Percentiles rank a stretch among this genome's conserved stretches.
These are phyloP conservation scores for Mamestra brassicae DNA, from an alignment of 2,888 invertebrate genomes.

Conservation along the genomic window DNA sequence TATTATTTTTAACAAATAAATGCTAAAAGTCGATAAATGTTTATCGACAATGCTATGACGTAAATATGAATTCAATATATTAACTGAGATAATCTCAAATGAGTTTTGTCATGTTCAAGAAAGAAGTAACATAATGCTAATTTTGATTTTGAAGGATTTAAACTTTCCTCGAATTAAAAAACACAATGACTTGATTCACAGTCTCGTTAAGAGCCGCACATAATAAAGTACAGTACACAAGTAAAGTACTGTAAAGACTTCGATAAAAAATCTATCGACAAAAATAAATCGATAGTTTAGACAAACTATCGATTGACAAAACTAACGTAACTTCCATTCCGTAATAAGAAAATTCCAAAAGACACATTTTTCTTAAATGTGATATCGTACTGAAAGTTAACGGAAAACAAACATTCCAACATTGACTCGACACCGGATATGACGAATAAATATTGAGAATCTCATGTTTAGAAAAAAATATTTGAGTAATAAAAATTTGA, in stretches of 20 bases:
- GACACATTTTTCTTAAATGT: slow-evolving; percentile 27
- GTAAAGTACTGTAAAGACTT: not conserved
- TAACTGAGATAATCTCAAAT: slow-evolving; percentile 17
- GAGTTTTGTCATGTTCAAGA: not conserved
- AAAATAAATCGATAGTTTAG: not conserved
- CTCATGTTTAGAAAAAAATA: slow-evolving; percentile 71
- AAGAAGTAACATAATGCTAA: not conserved
- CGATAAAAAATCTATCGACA: slow-evolving; percentile 15
- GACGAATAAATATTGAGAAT: slow-evolving; percentile 76
- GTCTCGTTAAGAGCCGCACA: not conserved
- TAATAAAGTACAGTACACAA: no score
- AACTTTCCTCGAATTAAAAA: slow-evolving; percentile 1
- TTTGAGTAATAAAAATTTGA: slow-evolving; percentile 24
- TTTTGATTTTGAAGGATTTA: not conserved
- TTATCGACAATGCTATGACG: slow-evolving; percentile 12
- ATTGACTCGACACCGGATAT: slow-evolving; percentile 65
- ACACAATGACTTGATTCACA: not conserved
- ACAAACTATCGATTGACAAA: slow-evolving; percentile 1
- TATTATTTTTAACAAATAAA: not conserved
- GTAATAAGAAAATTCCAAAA: slow-evolving; percentile 42
- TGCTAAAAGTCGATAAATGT: not conserved
- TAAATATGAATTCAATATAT: not conserved
- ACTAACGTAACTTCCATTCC: slow-evolving; percentile 62
- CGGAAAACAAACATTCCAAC: slow-evolving; percentile 77
- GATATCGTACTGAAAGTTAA: slow-evolving; percentile 36